Evolutionary conservation across 1,140 invertebrate genomes (phyloP), one percentile per base, ranked within the genome.

Genomic region (Solenopsis fugax): DNA sequence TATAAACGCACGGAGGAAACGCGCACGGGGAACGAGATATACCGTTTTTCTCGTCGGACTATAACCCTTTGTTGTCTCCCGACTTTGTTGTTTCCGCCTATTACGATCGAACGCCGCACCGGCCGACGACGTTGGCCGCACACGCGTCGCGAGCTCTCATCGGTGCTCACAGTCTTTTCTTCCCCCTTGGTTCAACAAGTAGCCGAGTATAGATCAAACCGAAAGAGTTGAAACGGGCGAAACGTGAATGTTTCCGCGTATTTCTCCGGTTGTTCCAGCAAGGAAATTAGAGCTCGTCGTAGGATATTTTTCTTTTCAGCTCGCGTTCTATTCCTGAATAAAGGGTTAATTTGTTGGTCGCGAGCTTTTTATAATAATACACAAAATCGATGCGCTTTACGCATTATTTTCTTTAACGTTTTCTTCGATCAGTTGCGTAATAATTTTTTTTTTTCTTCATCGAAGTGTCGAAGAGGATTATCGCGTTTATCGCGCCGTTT

Each of bases 21-120:
- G 29, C 29, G 29, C 48, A 24, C 21, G 16, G 1, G 62, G 18
- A 67, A 41, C 48, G 50, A 9, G 50, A 62, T 18, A 45, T 9
- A 67, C 7, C 41, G 80, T 10, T 21, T 10, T 21, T 34, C 37
- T 73, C 45, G n/a, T 48, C 16, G 37, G 34, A 72, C 45, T 72
- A 29, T 29, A 21, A 73, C 52, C 21, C 41, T 82, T 60, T 73
- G 56, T 48, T 21, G 29, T 29, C 29, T 10, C 18, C 21, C 80
- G 41, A 48, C 56, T 10, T 71, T 29, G 67, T 48, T 77, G 37
- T 62, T 62, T 75, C 56, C 54, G 56, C n/a, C 21, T 58, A 9
- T 45, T 24, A 69, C n/a, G n/a, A 54, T 37, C 54, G 54, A 60
- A 45, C n/a, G 34, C 4, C 34, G 34, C 29, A 37, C 5, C n/a